Percentiles rank a stretch among this genome's conserved stretches.
These are phyloP conservation scores for Plectrocnemia conspersa DNA, from an alignment of 1,140 invertebrate genomes.

Conservation along the genomic window DNA sequence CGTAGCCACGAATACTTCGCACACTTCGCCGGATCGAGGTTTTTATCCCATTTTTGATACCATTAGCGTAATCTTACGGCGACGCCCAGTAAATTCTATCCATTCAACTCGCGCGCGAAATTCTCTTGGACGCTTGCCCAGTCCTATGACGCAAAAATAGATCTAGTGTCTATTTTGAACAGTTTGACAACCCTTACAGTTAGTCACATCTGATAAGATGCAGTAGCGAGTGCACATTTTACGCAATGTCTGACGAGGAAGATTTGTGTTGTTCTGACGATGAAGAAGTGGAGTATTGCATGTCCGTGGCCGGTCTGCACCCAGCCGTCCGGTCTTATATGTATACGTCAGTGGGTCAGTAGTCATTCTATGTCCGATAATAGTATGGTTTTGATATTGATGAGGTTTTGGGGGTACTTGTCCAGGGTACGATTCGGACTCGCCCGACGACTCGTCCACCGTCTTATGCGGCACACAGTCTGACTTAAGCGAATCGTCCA, in stretches of 20 bases:
- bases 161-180: slow-evolving; percentile 21
- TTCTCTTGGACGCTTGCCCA: slow-evolving; percentile 25
- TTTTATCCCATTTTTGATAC: background rate
- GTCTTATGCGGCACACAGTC: slow-evolving; percentile 47
- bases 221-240: slow-evolving; percentile 32
- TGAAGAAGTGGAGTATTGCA: slow-evolving; percentile 40
- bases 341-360: slow-evolving; percentile 51
- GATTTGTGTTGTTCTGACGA: slow-evolving; percentile 47
- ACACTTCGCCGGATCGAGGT: slow-evolving; percentile 17
- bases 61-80: background rate
- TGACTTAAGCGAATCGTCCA: slow-evolving; percentile 32
- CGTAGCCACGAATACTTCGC: background rate
- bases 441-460: slow-evolving; percentile 42
- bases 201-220: slow-evolving; percentile 24
- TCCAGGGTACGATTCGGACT: slow-evolving; percentile 50
- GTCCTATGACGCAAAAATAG: slow-evolving; percentile 29
- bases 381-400: background rate
- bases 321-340: slow-evolving; percentile 51
- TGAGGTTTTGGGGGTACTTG: slow-evolving; percentile 22
- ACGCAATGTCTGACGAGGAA: slow-evolving; percentile 49
- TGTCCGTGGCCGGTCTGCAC: slow-evolving; percentile 39
- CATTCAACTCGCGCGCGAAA: slow-evolving; percentile 3
- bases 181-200: slow-evolving; percentile 26
- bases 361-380: slow-evolving; percentile 2
- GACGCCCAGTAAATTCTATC: background rate